Base-by-base conservation (phyloP, 1,140 invertebrate species). In the Pseudoatta argentina region DNA sequence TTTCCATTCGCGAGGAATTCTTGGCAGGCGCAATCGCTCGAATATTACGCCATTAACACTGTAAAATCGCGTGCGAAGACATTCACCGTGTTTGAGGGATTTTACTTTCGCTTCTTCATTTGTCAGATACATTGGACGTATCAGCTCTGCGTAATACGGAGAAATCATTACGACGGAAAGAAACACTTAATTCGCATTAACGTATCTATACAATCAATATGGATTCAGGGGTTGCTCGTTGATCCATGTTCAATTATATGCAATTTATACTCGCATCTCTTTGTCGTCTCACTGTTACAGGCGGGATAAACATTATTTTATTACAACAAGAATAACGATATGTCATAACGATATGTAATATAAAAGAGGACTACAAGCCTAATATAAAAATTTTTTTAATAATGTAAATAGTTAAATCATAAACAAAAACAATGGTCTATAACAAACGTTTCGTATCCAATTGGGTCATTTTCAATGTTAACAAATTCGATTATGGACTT, bases 101-200 rank as follows among this genome's bases (percentile, higher is more conserved):
- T 90, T 90, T 89, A 90, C 89, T 90, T 90, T 90, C 89, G 88
- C 76, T 90, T 63, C 67, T 89, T 85, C 55, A 10, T 69, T 51
- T 64, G 21, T 12, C 27, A 53, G 27, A 71, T 71, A 16, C 0
- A n/a, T 24, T 30, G 55, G 14, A 79, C 51, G 44, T 66, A 55
- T 21, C 67, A 44, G 48, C 39, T 2, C 39, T 14, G 59, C 14
- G 64, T 12, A 24, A 27, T 27, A 18, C 27, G 44, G 75, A 73
- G 82, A 88, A 88, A 88, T 88, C 73, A 24, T 18, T 16, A 44
- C 4, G 7, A 8, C 14, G 1, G 27, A 44, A 21, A 64, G 34
- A 72, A 72, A 44, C 51, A 48, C 14, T 24, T 27, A 21, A 51
- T 24, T 2, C n/a, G 6, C 6, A 24, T 81, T 48, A 6, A 21